A percentile compares a stretch with the other conserved stretches of the same genome.
These are phyloP conservation scores for Chrysodeixis includens DNA, from an alignment of 2,888 invertebrate species.

Conservation along the genomic window DNA sequence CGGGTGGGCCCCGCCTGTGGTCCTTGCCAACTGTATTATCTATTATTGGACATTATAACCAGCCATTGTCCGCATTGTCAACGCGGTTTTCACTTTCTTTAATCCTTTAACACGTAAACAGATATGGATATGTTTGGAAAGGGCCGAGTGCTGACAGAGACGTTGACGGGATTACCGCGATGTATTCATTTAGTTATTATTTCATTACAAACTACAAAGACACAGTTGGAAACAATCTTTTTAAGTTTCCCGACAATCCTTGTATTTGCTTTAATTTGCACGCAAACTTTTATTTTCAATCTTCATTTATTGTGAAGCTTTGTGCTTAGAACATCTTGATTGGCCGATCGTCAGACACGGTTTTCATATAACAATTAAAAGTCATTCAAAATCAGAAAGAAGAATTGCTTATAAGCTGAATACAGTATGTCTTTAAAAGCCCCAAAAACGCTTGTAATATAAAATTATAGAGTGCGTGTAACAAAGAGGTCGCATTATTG, in stretches of 20 bases:
- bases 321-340: too few species aligned
- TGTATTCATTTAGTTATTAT: conserved; percentile 10
- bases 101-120: conserved; percentile 82
- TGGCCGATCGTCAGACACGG: too few species aligned
- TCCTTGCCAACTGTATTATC: conserved; percentile 61
- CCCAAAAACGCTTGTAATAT: conserved; percentile 40
- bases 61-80: conserved; percentile 79
- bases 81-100: conserved; percentile 85
- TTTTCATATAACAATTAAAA: too few species aligned
- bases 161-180: conserved; percentile 19
- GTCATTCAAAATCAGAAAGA: not conserved
- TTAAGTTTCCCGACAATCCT: not conserved
- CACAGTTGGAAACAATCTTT: conserved; percentile 8
- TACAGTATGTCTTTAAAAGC: conserved; percentile 38
- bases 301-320: too few species aligned
- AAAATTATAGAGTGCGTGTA: conserved; percentile 48
- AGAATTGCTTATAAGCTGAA: conserved; percentile 8
- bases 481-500: conserved; percentile 50
- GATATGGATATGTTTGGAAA: conserved; percentile 75
- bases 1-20: conserved; percentile 80
- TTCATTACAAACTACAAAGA: conserved; percentile 3
- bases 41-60: conserved; percentile 75
- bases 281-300: too few species aligned
- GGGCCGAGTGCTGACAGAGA: conserved; percentile 26
- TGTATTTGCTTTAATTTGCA: not conserved